Evolutionary conservation across 2,113 vertebrate species (phyloP), one percentile per base, ranked within the genome.

Genomic region (Leiothrix lutea): DNA sequence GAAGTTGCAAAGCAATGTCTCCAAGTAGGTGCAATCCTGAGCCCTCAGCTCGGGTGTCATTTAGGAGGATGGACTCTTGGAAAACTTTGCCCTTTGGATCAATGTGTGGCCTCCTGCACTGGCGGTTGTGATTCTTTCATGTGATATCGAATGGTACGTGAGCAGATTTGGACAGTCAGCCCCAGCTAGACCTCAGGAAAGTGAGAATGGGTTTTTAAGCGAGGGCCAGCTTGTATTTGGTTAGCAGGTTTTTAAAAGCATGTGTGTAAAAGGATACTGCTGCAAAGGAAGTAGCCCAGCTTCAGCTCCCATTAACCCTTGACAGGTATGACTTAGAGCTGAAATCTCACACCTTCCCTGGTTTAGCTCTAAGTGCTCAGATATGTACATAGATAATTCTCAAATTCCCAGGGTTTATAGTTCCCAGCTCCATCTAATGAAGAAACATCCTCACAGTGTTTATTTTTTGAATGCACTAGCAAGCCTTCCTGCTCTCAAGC

Each of bases 241-340:
- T 78, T 95, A 89, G 94, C 83, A 89, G 66, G 53, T 80, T 95
- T 95, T 86, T 86, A 74, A 94, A 94, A 96, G 70, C 72, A 45
- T 47, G 42, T 47, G 69, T 95, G 96, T 94, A 96, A 97, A 96
- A 93, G 66, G 92, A 96, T 95, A 95, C 93, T 60, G 50, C 82
- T 88, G 93, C 80, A 93, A 92, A 94, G 95, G 93, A 96, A 95
- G 90, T 38, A 90, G 60, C 51, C 75, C 75, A 57, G 82, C 82
- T 92, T 69, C 90, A 67, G 66, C 48, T 83, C 88, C 85, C 93
- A 96, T 96, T 97, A 96, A 97, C 95, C 96, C 95, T 79, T 96
- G 94, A 92, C 94, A 96, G 93, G 95, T 96, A 95, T 60, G 82
- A 94, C 82, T 92, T 93, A 84, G 79, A 87, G 90, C 90, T 94